phyloP scores from a whole-genome alignment of 2,888 invertebrate species.

The Drosophila melanosoma region DNA sequence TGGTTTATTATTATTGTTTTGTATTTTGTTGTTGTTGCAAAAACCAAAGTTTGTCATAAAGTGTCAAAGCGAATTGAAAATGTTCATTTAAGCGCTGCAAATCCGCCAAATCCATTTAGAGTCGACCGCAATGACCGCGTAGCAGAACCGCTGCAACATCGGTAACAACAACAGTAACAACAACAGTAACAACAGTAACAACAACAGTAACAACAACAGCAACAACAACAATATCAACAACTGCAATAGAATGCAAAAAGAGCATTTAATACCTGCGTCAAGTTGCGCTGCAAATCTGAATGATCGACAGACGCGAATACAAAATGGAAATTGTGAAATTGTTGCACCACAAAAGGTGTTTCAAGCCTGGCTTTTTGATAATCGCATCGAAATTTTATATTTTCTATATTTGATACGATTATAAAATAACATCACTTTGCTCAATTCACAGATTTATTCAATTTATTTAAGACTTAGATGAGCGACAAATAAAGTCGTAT shows the following conservation, averaged over 20 bases:
- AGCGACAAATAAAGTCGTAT: background rate
- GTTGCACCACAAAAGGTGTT: background rate
- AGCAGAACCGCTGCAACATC: slow-evolving; percentile 47
- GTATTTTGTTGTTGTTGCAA: slow-evolving; percentile 15
- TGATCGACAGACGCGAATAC: slow-evolving; percentile 20
- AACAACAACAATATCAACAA: slow-evolving; percentile 21
- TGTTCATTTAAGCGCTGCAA: slow-evolving; percentile 75
- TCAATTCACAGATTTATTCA: background rate
- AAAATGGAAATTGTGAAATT: background rate
- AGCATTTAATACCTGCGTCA: slow-evolving; percentile 40
- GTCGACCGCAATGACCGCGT: slow-evolving; percentile 68
- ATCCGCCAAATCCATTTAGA: slow-evolving; percentile 60
- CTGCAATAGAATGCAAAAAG: slow-evolving; percentile 10
- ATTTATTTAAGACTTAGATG: background rate
- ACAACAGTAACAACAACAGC: slow-evolving; percentile 15
- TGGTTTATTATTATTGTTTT: slow-evolving; percentile 3
- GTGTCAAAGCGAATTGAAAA: slow-evolving; percentile 80
- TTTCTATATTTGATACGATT: background rate
- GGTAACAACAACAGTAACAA: slow-evolving; percentile 14
- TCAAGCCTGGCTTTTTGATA: slow-evolving; percentile 10
- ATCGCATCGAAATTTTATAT: slow-evolving; percentile 6
- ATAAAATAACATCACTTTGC: background rate
- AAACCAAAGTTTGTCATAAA: slow-evolving; percentile 80
- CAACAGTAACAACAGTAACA: slow-evolving; percentile 15
- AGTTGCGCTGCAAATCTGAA: slow-evolving; percentile 47